Evolutionary conservation across 2,797 vertebrate species (phyloP).

Genomic region (Thaleichthys pacificus): DNA sequence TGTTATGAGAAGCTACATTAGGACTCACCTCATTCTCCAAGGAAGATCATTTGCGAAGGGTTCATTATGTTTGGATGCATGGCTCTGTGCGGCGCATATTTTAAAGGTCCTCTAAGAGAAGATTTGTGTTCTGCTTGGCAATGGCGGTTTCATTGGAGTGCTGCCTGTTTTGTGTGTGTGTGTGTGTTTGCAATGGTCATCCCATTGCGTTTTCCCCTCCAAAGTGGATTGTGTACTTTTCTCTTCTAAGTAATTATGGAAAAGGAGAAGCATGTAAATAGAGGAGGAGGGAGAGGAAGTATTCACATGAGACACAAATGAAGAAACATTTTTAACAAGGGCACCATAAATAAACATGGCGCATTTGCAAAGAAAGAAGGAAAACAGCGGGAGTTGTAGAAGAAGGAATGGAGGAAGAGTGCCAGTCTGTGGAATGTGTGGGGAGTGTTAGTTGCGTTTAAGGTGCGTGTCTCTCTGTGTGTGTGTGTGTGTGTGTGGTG

Average conservation of each 20-base stretch:
- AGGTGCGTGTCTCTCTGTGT: slow-evolving; percentile 1
- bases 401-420: slow-evolving; percentile 4
- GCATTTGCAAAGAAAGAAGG: slow-evolving; percentile 29
- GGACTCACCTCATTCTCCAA: background rate
- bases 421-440: background rate
- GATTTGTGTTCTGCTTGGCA: slow-evolving; percentile 17
- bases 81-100: too few relatives aligned
- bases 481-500: slow-evolving; percentile 31
- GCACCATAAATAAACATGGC: slow-evolving; percentile 38
- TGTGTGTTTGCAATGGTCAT: slow-evolving; percentile 24
- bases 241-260: slow-evolving; percentile 32
- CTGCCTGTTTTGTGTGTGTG: background rate
- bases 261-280: slow-evolving; percentile 21
- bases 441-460: background rate
- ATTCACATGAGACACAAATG: slow-evolving; percentile 27
- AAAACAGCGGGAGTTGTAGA: slow-evolving; percentile 13
- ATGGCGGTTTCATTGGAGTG: slow-evolving; percentile 30
- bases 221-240: slow-evolving; percentile 38
- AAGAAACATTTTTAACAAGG: slow-evolving; percentile 27
- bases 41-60: slow-evolving; percentile 20
- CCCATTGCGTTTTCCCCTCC: slow-evolving; percentile 20
- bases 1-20: background rate
- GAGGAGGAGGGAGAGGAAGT: slow-evolving; percentile 10
- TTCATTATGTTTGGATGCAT: background rate
- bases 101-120: background rate